Evolutionary conservation across 2,888 invertebrate genomes (phyloP), one percentile per base, ranked within the genome.

Genomic region (Amitus sp.): DNA sequence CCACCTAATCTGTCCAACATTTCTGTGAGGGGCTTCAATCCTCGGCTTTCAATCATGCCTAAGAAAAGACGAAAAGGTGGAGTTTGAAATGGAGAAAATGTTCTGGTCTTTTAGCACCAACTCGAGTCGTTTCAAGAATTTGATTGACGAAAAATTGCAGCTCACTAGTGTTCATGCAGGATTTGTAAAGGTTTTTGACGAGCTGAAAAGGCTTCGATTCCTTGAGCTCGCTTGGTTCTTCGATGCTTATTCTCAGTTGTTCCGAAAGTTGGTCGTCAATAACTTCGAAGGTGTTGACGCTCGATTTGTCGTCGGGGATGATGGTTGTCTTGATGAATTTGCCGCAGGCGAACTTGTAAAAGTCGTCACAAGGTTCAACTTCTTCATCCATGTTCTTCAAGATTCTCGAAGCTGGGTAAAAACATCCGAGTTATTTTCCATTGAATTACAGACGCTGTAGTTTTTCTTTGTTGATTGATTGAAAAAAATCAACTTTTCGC

Each of bases 1-100:
- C 96, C 96, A 0, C 97, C 96, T 17, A 97, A 85, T n/a, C 87
- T 84, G 28, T 86, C 85, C 50, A 96, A 82, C 77, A 95, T 89
- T 0, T 86, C 84, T 52, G 87, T 82, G 33, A 96, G 86, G 0
- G 96, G 95, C 2, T 84, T 82, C 39, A 92, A 81, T 0, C 94
- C 96, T 46, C 90, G 87, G 1, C 87, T 84, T 77, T 96, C 95
- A 72, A 97, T 96, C 15, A 89, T 83, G 66, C 89, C 95, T 95
- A 79, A 2, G 51, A 65, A 66, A 12, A 15, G 43, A 27, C 19
- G 7, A 27, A 3, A 34, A n/a, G n/a, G n/a, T n/a, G n/a, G n/a
- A n/a, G n/a, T 34, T 34, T 34, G 3, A 34, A 34, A 34, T 34
- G 6, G n/a, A 34, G 13, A 34, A 6, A 34, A 12, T 34, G 3